Evolutionary conservation across 2,888 invertebrate genomes (phyloP), one percentile per base, ranked within the genome.

Genomic region (Branchipolynoe longqiensis): DNA sequence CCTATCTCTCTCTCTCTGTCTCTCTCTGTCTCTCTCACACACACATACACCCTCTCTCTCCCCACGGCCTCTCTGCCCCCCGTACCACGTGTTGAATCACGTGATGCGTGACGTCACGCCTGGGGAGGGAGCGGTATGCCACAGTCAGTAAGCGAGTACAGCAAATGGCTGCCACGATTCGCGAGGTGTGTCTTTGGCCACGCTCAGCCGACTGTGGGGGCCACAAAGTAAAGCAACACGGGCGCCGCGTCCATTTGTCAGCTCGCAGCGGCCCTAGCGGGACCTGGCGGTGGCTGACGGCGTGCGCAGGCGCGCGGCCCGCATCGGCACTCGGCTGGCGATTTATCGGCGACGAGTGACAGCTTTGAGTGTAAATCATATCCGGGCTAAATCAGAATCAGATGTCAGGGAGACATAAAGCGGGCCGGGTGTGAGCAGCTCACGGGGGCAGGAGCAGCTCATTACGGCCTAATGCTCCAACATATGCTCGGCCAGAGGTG

Each of bases 381-480:
- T 78, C 78, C 18, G 41, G 48, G 54, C 78, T 25, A 78, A 78
- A 78, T 78, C 78, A 78, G 28, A 41, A 78, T 78, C 78, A 78
- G 78, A 78, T 78, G 78, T 48, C 41, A 48, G 78, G n/a, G 28
- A 78, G 78, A 78, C 78, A 78, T 78, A 78, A 78, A 78, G 54
- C 54, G 14, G 48, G 18, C 8, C 48, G 18, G 48, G 8, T 48
- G 8, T 48, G 38, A 69, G 69, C 69, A 36, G 69, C 69, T 69
- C 69, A 1, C 36, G 38, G 69, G 22, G 3, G 69, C 38, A 36
- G 36, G 38, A 6, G 69, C 18, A 69, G n/a, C 69, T 69, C 69
- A 69, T 69, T 69, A 69, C 69, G 36, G 69, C 36, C 69, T 69
- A 69, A 69, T 69, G 38, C n/a, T n/a, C 69, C 69, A 69, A 69